Base-by-base conservation (phyloP, 1,140 invertebrate genomes). In the Hestina assimilis region DNA sequence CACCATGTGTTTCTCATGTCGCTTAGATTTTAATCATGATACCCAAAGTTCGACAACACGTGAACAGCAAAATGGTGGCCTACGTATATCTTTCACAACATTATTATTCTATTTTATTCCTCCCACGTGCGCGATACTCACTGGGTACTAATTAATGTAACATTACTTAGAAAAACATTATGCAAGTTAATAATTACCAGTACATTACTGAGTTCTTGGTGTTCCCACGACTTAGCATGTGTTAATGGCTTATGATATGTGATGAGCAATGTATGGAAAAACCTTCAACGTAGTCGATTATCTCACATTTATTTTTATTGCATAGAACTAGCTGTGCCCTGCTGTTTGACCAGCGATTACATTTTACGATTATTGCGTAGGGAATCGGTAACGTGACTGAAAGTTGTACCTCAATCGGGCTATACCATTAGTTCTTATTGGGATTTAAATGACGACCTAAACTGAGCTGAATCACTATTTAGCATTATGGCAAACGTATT, bases 91-190 rank as follows among this genome's bases (percentile, higher is more conserved):
- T 31, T 46, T 31, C 26, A 17, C 42, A 26, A 19, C 15, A 21
- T 29, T 40, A 56, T 51, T 38, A 56, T 51, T 35, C 23, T 41
- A 46, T 28, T 28, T 50, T 35, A 56, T 61, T 62, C 50, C 59
- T 54, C 59, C 59, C 59, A 66, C 63, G 59, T 47, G 17, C n/a
- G 31, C 29, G 41, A 45, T 54, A 51, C 20, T 19, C 47, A 8
- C 35, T 23, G 35, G 11, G 28, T 43, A 55, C 45, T 63, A 58
- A 59, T 56, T 56, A 66, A 46, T 43, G 42, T 35, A 35, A 24
- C 11, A 19, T 46, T 51, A 50, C 40, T 56, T 31, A 48, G 29
- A 50, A 58, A 52, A 51, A 50, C 12, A 38, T 58, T 57, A 50
- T 38, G 14, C n/a, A 43, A 50, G n/a, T 29, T 45, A 43, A 54